Evolutionary conservation across 2,888 invertebrate genomes (phyloP).

Genomic region (Polyploca ridens): DNA sequence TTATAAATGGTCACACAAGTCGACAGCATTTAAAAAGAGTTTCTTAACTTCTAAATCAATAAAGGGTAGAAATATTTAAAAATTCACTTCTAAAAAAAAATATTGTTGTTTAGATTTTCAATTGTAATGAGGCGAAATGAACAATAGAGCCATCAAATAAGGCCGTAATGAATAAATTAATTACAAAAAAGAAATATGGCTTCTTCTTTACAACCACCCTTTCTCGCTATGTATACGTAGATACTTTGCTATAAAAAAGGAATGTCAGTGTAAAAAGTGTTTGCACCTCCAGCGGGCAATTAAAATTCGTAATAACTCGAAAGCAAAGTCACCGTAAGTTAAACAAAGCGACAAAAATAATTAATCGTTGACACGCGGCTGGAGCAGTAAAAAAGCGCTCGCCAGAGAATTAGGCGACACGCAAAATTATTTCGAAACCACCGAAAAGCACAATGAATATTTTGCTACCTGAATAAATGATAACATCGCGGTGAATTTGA

Average conservation of each 20-base stretch:
- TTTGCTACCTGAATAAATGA: constrained; percentile 83
- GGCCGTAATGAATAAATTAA: neutral
- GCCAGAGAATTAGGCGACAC: constrained; percentile 41
- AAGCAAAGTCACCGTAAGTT: constrained; percentile 74
- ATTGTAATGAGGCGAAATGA: neutral
- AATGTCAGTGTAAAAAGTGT: constrained; percentile 52
- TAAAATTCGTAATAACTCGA: constrained; percentile 76
- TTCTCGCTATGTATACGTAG: neutral
- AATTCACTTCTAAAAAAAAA: neutral
- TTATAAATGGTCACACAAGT: neutral
- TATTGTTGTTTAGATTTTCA: neutral
- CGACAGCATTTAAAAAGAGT: neutral
- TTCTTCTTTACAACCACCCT: constrained; percentile 2
- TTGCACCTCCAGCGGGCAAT: constrained; percentile 62
- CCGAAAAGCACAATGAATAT: constrained; percentile 74
- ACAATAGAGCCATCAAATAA: neutral
- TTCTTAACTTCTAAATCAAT: neutral
- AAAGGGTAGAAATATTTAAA: neutral
- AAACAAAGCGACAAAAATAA: constrained; percentile 76
- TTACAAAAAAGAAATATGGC: neutral
- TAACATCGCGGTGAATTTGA: constrained; percentile 84
- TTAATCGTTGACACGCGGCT: constrained; percentile 66
- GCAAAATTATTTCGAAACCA: constrained; percentile 58
- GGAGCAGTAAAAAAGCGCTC: constrained; percentile 48
- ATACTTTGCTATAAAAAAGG: constrained; percentile 37